Conservation (phyloP, 1,140 invertebrate species). For the Ips typographus region DNA sequence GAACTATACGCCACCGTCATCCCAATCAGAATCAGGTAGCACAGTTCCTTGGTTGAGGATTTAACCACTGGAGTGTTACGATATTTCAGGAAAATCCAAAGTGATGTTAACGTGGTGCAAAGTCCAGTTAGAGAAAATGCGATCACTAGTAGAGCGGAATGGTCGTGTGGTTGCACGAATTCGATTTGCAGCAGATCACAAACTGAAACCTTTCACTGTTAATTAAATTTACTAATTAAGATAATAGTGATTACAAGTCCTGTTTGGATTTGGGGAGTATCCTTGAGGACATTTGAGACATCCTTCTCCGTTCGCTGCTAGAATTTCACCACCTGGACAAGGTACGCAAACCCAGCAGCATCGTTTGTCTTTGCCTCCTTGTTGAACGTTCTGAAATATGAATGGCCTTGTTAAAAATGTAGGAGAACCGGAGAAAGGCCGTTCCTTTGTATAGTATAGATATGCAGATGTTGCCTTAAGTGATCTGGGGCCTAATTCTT, state of each 20-base stretch:
- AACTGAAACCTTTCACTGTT: conserved; percentile 39
- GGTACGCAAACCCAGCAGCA: conserved; percentile 76
- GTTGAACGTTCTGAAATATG: conserved; percentile 60
- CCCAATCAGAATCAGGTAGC: conserved; percentile 68
- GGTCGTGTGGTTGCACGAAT: conserved; percentile 60
- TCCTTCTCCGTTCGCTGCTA: conserved; percentile 60
- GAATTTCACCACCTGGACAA: conserved; percentile 64
- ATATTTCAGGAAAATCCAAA: conserved; percentile 66
- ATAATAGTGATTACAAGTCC: conserved; percentile 57
- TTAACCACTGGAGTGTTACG: conserved; percentile 81
- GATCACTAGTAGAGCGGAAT: conserved; percentile 68
- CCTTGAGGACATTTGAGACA: conserved; percentile 59
- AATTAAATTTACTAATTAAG: background rate
- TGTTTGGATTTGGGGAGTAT: conserved; percentile 64
- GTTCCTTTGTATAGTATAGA: too few species aligned
- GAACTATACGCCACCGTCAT: conserved; percentile 56
- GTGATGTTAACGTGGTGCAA: conserved; percentile 63
- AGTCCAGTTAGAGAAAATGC: conserved; percentile 68
- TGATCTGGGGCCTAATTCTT: too few species aligned
- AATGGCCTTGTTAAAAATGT: too few species aligned
- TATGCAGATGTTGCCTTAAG: too few species aligned
- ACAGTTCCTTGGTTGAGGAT: conserved; percentile 81
- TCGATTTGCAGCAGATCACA: conserved; percentile 54
- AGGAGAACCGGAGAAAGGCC: too few species aligned
- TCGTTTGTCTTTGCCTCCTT: conserved; percentile 61